Percentiles rank a stretch among this genome's conserved stretches.
Conservation (phyloP, 2,797 vertebrate species). For the Acanthis flammea region DNA sequence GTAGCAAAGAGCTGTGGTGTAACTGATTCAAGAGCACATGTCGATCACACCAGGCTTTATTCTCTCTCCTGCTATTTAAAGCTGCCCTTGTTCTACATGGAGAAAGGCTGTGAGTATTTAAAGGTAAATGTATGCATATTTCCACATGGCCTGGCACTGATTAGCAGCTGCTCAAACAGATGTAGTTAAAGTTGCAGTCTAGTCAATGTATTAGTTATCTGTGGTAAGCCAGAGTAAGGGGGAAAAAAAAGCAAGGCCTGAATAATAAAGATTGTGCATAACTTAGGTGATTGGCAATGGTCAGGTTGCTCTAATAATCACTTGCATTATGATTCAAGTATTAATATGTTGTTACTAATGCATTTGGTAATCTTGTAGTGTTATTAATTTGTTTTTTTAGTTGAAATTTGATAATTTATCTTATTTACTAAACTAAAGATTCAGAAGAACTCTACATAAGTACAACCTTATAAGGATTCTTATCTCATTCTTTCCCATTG, state of each 20-base stretch:
- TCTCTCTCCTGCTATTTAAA: conserved; percentile 55
- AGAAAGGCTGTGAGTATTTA: background rate
- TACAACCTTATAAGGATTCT: background rate
- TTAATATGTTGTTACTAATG: background rate
- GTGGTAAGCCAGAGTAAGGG: background rate
- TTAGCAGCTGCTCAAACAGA: background rate
- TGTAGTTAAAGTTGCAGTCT: background rate
- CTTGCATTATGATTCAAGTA: background rate
- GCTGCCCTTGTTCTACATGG: conserved; percentile 37
- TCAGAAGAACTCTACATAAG: background rate
- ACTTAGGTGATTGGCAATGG: background rate
- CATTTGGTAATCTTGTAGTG: background rate
- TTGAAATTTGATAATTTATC: background rate
- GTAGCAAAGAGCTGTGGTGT: background rate
- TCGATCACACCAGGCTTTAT: conserved; percentile 3
- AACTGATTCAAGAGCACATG: conserved; percentile 25
- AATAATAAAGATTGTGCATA: background rate
- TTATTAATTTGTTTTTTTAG: background rate
- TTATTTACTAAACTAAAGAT: background rate
- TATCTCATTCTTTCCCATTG: background rate
- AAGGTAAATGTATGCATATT: background rate
- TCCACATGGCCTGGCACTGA: background rate
- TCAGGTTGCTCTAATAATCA: background rate
- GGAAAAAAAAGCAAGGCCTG: background rate
- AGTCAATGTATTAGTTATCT: background rate